Evolutionary conservation across 2,888 invertebrate species (phyloP).

Genomic region (Protula sp.): DNA sequence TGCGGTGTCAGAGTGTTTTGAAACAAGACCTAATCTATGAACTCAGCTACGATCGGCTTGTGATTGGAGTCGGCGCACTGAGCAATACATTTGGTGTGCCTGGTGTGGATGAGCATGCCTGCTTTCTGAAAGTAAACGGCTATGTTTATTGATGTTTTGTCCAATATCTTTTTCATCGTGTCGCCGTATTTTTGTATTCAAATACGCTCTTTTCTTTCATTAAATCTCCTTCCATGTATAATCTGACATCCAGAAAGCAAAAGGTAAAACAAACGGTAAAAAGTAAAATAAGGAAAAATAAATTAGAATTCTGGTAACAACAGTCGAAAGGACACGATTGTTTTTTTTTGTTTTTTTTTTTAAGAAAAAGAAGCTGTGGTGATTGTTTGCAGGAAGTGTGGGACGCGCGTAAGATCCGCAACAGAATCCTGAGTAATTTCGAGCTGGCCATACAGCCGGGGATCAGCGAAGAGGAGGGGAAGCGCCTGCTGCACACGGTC

Average conservation of each 20-base stretch:
- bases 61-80: conserved; percentile 54
- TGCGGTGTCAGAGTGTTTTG: conserved; percentile 43
- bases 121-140: conserved; percentile 51
- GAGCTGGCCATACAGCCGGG: conserved; percentile 50
- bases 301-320: too few relatives aligned
- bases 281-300: too few relatives aligned
- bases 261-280: too few relatives aligned
- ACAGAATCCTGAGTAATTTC: conserved; percentile 48
- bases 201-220: too few relatives aligned
- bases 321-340: too few relatives aligned
- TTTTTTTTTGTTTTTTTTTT: too few relatives aligned
- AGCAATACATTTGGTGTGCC: conserved; percentile 54
- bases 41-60: conserved; percentile 51
- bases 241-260: too few relatives aligned
- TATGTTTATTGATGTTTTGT: background rate
- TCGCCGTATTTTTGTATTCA: too few relatives aligned
- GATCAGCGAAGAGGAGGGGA: conserved; percentile 36
- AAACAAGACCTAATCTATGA: conserved; percentile 34
- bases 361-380: too few relatives aligned
- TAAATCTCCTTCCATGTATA: too few relatives aligned
- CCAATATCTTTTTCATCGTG: too few relatives aligned
- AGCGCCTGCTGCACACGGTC: conserved; percentile 49
- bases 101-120: conserved; percentile 53
- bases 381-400: conserved; percentile 45
- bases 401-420: conserved; percentile 52